Evolutionary conservation across 2,113 vertebrate species (phyloP), one percentile per base, ranked within the genome.

Genomic region (Clarias batrachus): DNA sequence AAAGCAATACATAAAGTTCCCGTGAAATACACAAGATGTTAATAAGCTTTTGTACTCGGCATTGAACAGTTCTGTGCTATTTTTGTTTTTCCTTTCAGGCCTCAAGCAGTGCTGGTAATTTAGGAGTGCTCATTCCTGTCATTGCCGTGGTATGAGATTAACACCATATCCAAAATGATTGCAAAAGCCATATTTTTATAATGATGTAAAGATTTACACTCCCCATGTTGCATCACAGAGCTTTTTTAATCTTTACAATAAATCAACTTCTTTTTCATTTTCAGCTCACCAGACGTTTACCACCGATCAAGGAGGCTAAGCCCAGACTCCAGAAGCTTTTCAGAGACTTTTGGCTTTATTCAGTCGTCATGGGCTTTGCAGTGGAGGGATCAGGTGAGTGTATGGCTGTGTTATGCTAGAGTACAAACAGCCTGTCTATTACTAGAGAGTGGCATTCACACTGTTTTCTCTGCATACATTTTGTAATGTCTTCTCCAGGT

Each of bases 261-360:
- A 57, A 56, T 84, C 3, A 23, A 1, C 37, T 77, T 52, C 60
- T 30, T 68, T 41, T 66, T 21, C 10, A 62, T 27, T 5, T 56
- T 27, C 41, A 99, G 98, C 95, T 99, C 70, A 99, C 97, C 0
- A 95, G 95, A 86, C 94, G 98, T 30, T 89, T 99, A 90, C 97
- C 96, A 0, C 96, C 97, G 12, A 99, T 99, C 91, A 99, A 99
- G 85, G 97, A 99, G 89, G 97, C 98, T 12, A 99, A 99, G 85
- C 97, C 98, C 0, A 94, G 98, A 81, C 90, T 99, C 87, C 98
- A 99, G 91, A 99, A 99, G 92, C 96, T 99, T 90, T 99, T 99
- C 94, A 94, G 98, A 0, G 98, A 99, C 91, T 99, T 99, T 91
- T 99, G 98, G 98, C 94, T 99, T 30, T 99, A 99, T 91, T 99